A percentile compares a stretch with the other conserved stretches of the same genome.
These are phyloP conservation scores for Antedon bifida DNA, from an alignment of 35 echinoderm and acorn worm genomes.

Conservation along the genomic window DNA sequence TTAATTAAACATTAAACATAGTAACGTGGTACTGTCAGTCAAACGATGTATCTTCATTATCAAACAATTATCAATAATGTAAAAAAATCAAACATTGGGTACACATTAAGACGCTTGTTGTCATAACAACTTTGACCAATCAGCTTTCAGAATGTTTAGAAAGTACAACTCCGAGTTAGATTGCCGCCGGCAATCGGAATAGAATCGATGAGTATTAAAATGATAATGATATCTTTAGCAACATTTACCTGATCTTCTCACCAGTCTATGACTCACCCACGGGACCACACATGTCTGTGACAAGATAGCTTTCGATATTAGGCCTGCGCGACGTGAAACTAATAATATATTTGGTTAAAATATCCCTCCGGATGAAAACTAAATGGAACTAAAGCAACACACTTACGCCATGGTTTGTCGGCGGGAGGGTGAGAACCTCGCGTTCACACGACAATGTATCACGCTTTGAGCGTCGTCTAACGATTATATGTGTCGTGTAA, in stretches of 20 bases:
- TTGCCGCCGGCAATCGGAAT: not conserved
- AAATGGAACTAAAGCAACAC: constrained; percentile 1
- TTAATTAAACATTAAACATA: not conserved
- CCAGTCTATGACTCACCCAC: not conserved
- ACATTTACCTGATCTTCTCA: not conserved
- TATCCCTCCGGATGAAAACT: not conserved
- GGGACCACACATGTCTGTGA: not conserved
- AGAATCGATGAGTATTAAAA: not conserved
- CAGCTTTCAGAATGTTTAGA: not conserved
- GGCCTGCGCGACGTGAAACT: not conserved
- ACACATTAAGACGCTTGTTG: no score
- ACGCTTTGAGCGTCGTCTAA: not conserved
- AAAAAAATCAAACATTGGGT: no score
- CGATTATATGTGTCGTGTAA: not conserved
- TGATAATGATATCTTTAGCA: not conserved
- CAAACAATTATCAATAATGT: no score
- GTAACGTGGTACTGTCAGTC: not conserved
- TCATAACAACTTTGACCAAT: not conserved
- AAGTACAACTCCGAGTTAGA: not conserved
- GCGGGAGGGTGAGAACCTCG: not conserved
- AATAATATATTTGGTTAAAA: not conserved
- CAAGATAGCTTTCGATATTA: not conserved
- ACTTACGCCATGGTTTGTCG: not conserved
- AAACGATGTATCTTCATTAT: not conserved
- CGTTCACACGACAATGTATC: not conserved